phyloP scores from a whole-genome alignment of 2,113 vertebrate species.

The Sceloporus tristichus region DNA sequence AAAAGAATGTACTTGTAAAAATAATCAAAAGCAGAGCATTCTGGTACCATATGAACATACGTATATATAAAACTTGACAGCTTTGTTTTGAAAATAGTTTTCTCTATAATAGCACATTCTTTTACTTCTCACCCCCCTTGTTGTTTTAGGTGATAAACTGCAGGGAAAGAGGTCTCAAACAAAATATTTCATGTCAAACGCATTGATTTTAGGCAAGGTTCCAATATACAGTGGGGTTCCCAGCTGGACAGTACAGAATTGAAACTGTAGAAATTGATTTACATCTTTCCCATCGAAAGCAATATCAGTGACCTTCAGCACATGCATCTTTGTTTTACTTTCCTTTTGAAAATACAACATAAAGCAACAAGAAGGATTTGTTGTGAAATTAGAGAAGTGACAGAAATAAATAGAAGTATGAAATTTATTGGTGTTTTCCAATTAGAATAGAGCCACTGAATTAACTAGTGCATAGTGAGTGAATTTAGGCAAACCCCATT shows the following conservation, averaged over 20 bases:
- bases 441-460: not conserved
- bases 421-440: too few relatives aligned
- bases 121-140: slow-evolving; percentile 25
- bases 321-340: not conserved
- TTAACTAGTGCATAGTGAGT: not conserved
- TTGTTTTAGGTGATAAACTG: slow-evolving; percentile 46
- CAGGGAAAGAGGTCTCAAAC: slow-evolving; percentile 17
- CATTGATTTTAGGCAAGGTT: slow-evolving; percentile 51
- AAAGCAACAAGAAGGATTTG: not conserved
- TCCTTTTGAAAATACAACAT: not conserved
- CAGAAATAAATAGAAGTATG: not conserved
- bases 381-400: not conserved
- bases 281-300: not conserved
- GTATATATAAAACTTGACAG: slow-evolving; percentile 45
- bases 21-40: slow-evolving; percentile 63
- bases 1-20: slow-evolving; percentile 58
- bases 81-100: slow-evolving; percentile 55
- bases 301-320: too few relatives aligned
- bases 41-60: slow-evolving; percentile 50
- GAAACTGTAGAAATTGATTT: slow-evolving; percentile 26
- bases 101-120: slow-evolving; percentile 31
- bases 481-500: not conserved
- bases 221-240: slow-evolving; percentile 30
- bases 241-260: slow-evolving; percentile 33
- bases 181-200: slow-evolving; percentile 57